Base-by-base conservation (phyloP, 2,113 vertebrate species). In the Lepisosteus oculatus region DNA sequence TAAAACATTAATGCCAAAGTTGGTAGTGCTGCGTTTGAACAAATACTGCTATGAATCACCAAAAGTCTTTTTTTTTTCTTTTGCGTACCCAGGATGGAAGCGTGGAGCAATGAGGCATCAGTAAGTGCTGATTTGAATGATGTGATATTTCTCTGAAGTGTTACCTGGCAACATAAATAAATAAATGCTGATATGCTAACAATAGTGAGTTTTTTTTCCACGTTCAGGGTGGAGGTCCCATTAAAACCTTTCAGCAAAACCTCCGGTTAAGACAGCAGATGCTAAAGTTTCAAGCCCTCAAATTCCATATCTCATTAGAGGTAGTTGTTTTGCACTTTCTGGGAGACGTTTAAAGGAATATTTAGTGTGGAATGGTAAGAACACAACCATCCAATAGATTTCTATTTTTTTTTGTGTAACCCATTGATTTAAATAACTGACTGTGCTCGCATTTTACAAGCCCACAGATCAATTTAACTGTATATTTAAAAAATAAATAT, bases 101-200 rank as follows among this genome's bases (percentile, higher is more conserved):
- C 17, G 61, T 61, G 6, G 42, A 62, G 43, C 57, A 29, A 47
- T 14, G 17, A 42, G 4, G 43, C 71, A 75, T 55, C 73, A 74
- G 71, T 76, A 80, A 73, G 81, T 71, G 73, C 64, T 83, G 72
- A 85, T 81, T 82, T 82, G 82, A 90, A 87, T 81, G 77, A 77
- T 85, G 69, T 2, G 66, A 85, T 81, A 73, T 82, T 55, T 8
- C 67, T 77, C 73, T 67, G 14, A 72, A 47, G 70, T 65, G 87
- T 86, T 85, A 43, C 90, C 79, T 80, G 76, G 91, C 89, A 89
- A 91, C 88, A 74, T 78, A 82, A 87, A 78, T 84, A 87, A 88
- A 88, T 85, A 90, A 83, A 86, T 82, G 80, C 76, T 78, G 78
- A 78, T 78, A 77, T 77, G 81, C 81, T 84, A 83, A 81, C 77